These are phyloP conservation scores for Muscicapa adusta DNA, from an alignment of 2,113 vertebrate genomes.

Conservation along the genomic window DNA sequence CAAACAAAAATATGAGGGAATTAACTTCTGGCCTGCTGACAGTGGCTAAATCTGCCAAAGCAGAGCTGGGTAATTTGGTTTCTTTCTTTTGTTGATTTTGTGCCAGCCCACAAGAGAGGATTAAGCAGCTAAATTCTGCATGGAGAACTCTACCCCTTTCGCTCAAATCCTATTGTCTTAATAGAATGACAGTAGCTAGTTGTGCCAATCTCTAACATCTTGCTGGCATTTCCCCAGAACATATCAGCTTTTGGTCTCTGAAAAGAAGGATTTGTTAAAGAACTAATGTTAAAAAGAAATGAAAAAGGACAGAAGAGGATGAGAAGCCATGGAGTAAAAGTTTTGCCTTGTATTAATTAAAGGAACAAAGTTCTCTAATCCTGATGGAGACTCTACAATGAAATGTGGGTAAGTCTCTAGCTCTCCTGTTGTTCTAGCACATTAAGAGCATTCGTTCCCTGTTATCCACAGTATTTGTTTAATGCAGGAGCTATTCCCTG, in stretches of 20 bases:
- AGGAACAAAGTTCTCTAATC: slow-evolving; percentile 36
- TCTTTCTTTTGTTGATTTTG: slow-evolving; percentile 87
- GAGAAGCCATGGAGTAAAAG: slow-evolving; percentile 49
- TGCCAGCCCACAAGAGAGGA: slow-evolving; percentile 90
- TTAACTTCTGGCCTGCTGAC: slow-evolving; percentile 91
- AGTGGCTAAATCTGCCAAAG: slow-evolving; percentile 87
- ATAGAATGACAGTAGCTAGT: slow-evolving; percentile 72
- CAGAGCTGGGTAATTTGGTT: slow-evolving; percentile 92
- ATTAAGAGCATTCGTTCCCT: background rate
- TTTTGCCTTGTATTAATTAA: slow-evolving; percentile 62
- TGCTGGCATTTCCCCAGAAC: slow-evolving; percentile 72
- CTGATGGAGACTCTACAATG: background rate
- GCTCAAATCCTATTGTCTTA: slow-evolving; percentile 77
- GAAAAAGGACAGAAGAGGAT: slow-evolving; percentile 51
- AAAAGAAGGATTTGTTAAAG: slow-evolving; percentile 79
- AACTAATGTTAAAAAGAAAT: slow-evolving; percentile 63
- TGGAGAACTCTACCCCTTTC: slow-evolving; percentile 78
- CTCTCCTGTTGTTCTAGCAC: background rate
- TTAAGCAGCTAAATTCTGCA: slow-evolving; percentile 86
- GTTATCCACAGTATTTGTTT: slow-evolving; percentile 32
- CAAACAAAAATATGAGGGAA: slow-evolving; percentile 86
- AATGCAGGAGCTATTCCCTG: background rate
- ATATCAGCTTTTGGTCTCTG: slow-evolving; percentile 71
- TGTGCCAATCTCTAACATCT: slow-evolving; percentile 72
- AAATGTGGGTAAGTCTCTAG: background rate